Conservation (phyloP, 2,888 invertebrate genomes). For the Agrochola macilenta region DNA sequence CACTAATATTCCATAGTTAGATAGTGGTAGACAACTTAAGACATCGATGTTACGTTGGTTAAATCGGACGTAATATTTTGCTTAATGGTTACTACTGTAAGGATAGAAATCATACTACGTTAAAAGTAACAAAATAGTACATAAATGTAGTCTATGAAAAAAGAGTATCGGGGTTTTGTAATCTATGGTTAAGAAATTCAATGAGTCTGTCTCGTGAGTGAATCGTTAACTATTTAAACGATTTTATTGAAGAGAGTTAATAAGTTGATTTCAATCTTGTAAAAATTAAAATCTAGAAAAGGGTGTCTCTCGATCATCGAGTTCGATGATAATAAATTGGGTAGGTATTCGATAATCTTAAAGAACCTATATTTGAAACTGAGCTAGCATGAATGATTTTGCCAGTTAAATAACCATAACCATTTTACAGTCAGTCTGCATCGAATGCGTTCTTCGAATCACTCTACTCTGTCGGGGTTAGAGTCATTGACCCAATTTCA, state of each 20-base stretch:
- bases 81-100: neutral
- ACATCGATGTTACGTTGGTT: neutral
- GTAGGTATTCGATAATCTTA: neutral
- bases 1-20: neutral
- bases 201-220: no score
- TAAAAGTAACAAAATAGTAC: no score
- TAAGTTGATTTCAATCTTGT: neutral
- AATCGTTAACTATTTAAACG: neutral
- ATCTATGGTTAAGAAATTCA: neutral
- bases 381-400: neutral
- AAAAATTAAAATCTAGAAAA: neutral
- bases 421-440: constrained; percentile 41
- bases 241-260: neutral
- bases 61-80: neutral
- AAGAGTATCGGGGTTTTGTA: neutral
- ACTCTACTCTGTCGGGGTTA: constrained; percentile 22
- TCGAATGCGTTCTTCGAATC: constrained; percentile 41
- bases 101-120: neutral
- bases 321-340: neutral
- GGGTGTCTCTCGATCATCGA: no score
- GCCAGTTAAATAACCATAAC: constrained; percentile 20
- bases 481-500: constrained; percentile 58
- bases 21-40: neutral
- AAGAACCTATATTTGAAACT: neutral
- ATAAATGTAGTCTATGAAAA: neutral